A percentile compares a stretch with the other conserved stretches of the same genome.
phyloP scores from a whole-genome alignment of 2,797 vertebrate genomes.

The Gymnoscopelus braueri region DNA sequence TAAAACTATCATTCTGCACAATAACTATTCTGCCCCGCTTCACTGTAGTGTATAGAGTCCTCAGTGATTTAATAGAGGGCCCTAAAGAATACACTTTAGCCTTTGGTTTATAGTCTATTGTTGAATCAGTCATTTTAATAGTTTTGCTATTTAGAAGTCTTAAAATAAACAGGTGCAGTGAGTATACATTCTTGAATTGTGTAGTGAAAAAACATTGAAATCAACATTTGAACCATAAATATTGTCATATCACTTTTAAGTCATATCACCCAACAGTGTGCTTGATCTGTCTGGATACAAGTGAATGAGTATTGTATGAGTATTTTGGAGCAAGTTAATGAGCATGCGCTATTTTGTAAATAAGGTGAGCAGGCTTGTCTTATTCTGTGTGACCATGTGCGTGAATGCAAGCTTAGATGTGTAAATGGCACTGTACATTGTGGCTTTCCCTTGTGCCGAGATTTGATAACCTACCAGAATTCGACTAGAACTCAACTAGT shows the following conservation, averaged over 20 bases:
- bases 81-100: no score
- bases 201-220: no score
- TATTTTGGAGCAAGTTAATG: constrained; percentile 11
- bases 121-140: no score
- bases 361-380: background rate
- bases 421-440: constrained; percentile 8
- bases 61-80: no score
- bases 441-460: constrained; percentile 3
- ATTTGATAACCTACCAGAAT: background rate
- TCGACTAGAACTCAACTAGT: no score
- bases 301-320: background rate
- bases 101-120: no score
- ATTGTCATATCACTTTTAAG: background rate
- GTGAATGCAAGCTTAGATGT: background rate
- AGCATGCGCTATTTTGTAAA: constrained; percentile 17
- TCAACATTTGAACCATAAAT: no score
- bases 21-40: background rate
- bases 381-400: constrained; percentile 1
- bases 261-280: constrained; percentile 1
- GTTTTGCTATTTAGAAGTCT: no score
- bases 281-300: background rate
- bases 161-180: no score
- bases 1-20: constrained; percentile 14
- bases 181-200: no score
- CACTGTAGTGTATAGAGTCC: constrained; percentile 4